Conservation (phyloP, 2,113 vertebrate species). For the Nipponia nippon region DNA sequence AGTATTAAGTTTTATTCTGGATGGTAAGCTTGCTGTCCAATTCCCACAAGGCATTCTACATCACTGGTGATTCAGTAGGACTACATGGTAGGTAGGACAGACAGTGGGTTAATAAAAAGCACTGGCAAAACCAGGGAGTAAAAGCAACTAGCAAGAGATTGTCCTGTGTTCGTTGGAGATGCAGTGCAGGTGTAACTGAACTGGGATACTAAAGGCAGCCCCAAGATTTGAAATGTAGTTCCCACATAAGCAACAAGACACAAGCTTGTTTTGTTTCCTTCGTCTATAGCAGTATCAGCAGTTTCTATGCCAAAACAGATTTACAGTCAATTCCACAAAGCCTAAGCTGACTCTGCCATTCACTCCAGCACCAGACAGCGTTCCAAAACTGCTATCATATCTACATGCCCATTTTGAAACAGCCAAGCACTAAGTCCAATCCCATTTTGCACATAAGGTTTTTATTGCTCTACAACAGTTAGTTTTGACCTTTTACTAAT, state of each 20-base stretch:
- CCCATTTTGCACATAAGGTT: constrained; percentile 86
- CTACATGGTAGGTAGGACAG: constrained; percentile 74
- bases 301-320: constrained; percentile 69
- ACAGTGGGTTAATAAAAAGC: constrained; percentile 79
- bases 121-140: constrained; percentile 80
- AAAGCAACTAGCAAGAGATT: constrained; percentile 78
- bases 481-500: constrained; percentile 87
- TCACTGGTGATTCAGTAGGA: constrained; percentile 72
- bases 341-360: constrained; percentile 67
- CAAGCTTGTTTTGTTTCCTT: constrained; percentile 75
- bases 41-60: constrained; percentile 77
- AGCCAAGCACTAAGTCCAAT: constrained; percentile 85
- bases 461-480: constrained; percentile 84
- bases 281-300: constrained; percentile 70
- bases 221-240: constrained; percentile 75
- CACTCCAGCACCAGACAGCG: constrained; percentile 71
- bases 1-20: constrained; percentile 61
- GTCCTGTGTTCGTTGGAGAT: constrained; percentile 74
- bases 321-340: constrained; percentile 78
- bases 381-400: constrained; percentile 72
- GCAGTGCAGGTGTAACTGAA: constrained; percentile 72
- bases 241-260: constrained; percentile 72
- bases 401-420: constrained; percentile 76
- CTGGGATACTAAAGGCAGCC: constrained; percentile 77
- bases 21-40: constrained; percentile 73